Evolutionary conservation across 2,797 vertebrate genomes (phyloP).

Genomic region (Manis crassicaudata): DNA sequence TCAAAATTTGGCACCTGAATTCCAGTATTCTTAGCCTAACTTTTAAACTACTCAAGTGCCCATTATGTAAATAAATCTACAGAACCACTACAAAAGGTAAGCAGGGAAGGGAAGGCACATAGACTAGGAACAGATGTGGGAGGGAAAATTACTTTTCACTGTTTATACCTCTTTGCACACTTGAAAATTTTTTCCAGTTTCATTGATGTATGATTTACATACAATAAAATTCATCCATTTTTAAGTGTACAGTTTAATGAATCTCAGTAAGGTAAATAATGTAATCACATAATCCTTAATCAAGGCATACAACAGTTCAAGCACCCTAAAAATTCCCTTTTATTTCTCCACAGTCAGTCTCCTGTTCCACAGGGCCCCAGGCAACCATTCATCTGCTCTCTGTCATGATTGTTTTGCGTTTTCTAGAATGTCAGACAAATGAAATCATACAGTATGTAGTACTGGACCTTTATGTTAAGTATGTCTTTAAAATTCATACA

Average conservation of each 20-base stretch:
- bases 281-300: neutral
- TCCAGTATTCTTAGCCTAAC: neutral
- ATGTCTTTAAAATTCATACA: neutral
- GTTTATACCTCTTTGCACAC: neutral
- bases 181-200: neutral
- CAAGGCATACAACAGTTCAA: neutral
- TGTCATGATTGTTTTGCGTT: neutral
- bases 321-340: neutral
- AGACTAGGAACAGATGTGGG: neutral
- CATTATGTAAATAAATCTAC: neutral
- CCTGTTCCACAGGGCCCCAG: neutral
- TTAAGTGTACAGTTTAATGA: neutral
- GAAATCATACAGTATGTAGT: neutral
- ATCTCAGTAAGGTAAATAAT: neutral
- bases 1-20: slow-evolving; percentile 43
- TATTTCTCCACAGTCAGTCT: neutral
- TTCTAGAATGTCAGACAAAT: slow-evolving; percentile 16
- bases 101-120: neutral
- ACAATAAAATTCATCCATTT: slow-evolving; percentile 16
- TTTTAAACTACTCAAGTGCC: neutral
- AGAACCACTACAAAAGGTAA: neutral
- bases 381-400: neutral
- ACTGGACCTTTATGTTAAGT: slow-evolving; percentile 21
- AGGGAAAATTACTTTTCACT: neutral
- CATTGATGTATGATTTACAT: slow-evolving; percentile 11